A percentile compares a stretch with the other conserved stretches of the same genome.
phyloP scores from a whole-genome alignment of 2,888 invertebrate genomes.

The Brassicogethes aeneus region DNA sequence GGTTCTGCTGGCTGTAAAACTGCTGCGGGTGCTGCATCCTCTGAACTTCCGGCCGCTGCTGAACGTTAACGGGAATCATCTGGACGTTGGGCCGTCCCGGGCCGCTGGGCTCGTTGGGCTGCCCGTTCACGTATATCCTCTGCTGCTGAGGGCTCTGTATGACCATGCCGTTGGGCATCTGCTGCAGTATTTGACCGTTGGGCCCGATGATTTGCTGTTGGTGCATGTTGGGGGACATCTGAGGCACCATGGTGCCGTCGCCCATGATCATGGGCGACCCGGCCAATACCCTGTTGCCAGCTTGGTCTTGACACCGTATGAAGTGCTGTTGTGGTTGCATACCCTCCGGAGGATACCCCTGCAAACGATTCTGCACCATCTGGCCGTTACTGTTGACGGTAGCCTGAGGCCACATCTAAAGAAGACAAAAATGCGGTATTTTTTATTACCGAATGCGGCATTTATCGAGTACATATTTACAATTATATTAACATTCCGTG shows the following conservation, averaged over 20 bases:
- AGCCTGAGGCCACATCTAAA: constrained; percentile 29
- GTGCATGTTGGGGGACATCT: constrained; percentile 21
- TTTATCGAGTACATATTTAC: no score
- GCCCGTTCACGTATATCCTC: constrained; percentile 34
- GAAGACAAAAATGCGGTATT: constrained; percentile 8
- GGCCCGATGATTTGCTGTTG: constrained; percentile 44
- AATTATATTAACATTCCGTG: no score
- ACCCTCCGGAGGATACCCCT: constrained; percentile 27
- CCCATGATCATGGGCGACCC: constrained; percentile 28
- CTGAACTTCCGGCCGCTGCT: constrained; percentile 22
- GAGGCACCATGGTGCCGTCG: constrained; percentile 32
- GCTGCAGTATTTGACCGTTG: constrained; percentile 48
- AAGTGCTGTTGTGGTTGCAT: constrained; percentile 33
- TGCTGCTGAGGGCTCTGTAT: constrained; percentile 26
- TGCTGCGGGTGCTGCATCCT: constrained; percentile 22
- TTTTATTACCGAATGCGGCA: no score
- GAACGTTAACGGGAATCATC: constrained; percentile 31
- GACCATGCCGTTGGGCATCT: constrained; percentile 5
- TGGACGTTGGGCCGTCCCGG: constrained; percentile 37
- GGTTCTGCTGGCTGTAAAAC: constrained; percentile 10
- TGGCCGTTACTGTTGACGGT: constrained; percentile 23
- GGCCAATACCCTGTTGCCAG: constrained; percentile 27
- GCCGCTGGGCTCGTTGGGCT: constrained; percentile 35
- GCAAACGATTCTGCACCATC: constrained; percentile 21
- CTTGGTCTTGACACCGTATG: constrained; percentile 35